Evolutionary conservation across 2,888 invertebrate genomes (phyloP), one percentile per base, ranked within the genome.

Genomic region (Drosophila koepferae): DNA sequence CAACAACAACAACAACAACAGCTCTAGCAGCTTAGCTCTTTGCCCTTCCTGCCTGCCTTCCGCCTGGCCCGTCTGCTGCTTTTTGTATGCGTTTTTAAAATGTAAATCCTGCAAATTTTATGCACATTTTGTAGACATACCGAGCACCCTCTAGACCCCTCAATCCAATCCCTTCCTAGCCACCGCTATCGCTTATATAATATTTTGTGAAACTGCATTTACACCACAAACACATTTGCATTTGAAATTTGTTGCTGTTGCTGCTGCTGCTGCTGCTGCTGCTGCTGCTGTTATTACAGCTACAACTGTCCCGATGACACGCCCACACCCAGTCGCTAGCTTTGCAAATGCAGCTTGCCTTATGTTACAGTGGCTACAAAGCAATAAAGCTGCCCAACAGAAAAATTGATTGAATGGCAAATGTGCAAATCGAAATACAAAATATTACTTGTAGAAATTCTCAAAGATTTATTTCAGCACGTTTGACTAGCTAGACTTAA

Each of bases 221-320:
- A 86, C 86, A 86, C 86, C 89, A 84, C 86, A 88, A 87, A 86
- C 82, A 86, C 89, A 89, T 87, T 87, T 87, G 89, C 86, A 87
- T 87, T 85, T 77, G 77, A 79, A 87, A 89, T 87, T 89, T 71
- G 66, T 55, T 72, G 71, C n/a, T n/a, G n/a, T n/a, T n/a, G n/a
- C n/a, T n/a, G n/a, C n/a, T n/a, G n/a, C 63, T 56, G 23, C 46
- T 64, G 69, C 59, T 53, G 38, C 44, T 41, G 41, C 55, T 44
- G 40, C 28, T 28, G 51, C 60, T 65, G 34, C 63, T 68, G 66
- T 49, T 63, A 81, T 70, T 78, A 76, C 87, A 78, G 69, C 76
- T 78, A 76, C 74, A 82, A 79, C 79, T 82, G 85, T 73, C 75
- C 70, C 77, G 54, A 65, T 79, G 77, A 60, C 81, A 77, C 71